Base-by-base conservation (phyloP, 30 jellyfish, hydroid and myxozoan genomes). In the Hydractinia symbiolongicarpus region DNA sequence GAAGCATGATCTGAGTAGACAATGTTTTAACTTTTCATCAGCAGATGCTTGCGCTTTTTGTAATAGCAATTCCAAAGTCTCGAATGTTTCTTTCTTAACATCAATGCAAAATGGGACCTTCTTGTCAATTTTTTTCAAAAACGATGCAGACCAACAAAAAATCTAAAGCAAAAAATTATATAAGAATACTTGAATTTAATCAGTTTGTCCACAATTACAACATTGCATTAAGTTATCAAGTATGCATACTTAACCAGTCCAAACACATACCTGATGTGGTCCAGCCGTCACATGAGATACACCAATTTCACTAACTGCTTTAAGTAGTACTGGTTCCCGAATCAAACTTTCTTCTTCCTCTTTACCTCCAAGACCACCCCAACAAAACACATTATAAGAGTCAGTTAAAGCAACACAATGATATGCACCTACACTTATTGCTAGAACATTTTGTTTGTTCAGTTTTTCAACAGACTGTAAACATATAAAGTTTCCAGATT, bases 71-170 rank as follows among this genome's bases (percentile, higher is more conserved):
- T 82, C 78, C 54, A 91, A 19, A 83, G 55, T 76, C 49, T 80
- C 86, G 20, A 91, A 91, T 72, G 97, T 86, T 66, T 82, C 96
- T 50, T 53, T 62, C 61, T 89, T 66, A 15, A 91, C 72, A 30
- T 91, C 97, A 72, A 91, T 86, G 11, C 95, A 82, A 75, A 91
- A 91, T 21, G 96, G 97, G 16, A 64, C 95, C 71, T 81, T 79
- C 71, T 90, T 83, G 11, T 80, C 79, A 78, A 89, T 16, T 50
- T 67, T 67, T 19, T 90, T 90, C 15, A 91, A 86, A 61, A 84
- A 83, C 52, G 91, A 87, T 13, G 86, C 89, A 44, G 92, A 84
- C 96, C 96, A 89, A 74, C 96, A 89, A 61, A 83, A 89, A n/a
- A 90, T 89, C 95, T 86, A 52, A 30, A 79, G 72, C 49, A 15